A percentile compares a stretch with the other conserved stretches of the same genome.
These are phyloP conservation scores for Aphodius granarius DNA, from an alignment of 2,888 invertebrate genomes.

Conservation along the genomic window DNA sequence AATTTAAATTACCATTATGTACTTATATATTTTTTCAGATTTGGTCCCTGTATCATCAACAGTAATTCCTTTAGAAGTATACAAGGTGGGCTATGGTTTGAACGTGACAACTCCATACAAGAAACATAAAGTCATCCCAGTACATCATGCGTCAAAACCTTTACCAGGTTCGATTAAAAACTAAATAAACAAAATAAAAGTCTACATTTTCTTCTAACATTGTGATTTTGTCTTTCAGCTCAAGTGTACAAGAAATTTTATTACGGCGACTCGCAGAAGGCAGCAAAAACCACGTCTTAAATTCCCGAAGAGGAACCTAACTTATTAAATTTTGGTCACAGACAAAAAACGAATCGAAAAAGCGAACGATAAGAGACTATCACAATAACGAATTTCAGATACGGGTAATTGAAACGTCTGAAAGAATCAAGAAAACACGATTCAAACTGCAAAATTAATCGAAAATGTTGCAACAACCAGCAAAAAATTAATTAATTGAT, in stretches of 20 bases:
- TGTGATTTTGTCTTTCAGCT: conserved; percentile 18
- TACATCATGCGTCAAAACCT: background rate
- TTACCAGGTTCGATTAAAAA: conserved; percentile 10
- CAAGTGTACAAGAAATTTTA: conserved; percentile 24
- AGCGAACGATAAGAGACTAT: background rate
- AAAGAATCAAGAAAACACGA: background rate
- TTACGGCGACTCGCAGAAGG: conserved; percentile 12
- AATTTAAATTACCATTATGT: too few relatives aligned
- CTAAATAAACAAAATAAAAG: background rate
- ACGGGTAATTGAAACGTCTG: too few relatives aligned
- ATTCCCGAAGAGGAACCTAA: background rate
- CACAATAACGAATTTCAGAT: too few relatives aligned
- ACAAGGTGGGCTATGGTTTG: conserved; percentile 61
- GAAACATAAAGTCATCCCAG: background rate
- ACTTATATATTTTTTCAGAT: conserved; percentile 54
- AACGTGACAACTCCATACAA: conserved; percentile 48
- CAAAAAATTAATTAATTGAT: background rate
- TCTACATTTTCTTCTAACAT: background rate
- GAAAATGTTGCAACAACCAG: background rate
- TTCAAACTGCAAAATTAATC: background rate
- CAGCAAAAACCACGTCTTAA: background rate
- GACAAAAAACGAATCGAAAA: conserved; percentile 4
- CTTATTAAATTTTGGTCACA: background rate
- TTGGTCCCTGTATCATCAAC: conserved; percentile 68
- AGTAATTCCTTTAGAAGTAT: conserved; percentile 65